These are phyloP conservation scores for Catostomus latipinnis DNA, from an alignment of 2,797 vertebrate genomes.

Conservation along the genomic window DNA sequence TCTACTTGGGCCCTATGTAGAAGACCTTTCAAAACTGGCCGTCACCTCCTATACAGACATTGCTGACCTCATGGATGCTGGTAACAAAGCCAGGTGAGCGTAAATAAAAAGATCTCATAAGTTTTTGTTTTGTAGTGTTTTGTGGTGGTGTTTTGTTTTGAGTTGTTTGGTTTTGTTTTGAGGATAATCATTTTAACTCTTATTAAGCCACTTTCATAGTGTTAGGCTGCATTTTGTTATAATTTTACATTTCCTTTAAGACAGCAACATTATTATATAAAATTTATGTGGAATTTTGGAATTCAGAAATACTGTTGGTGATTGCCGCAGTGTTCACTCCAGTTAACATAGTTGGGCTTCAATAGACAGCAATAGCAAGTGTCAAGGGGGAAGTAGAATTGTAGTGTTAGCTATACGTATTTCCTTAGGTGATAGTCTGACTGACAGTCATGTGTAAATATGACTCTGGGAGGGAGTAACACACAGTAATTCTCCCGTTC, in stretches of 20 bases:
- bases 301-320: too few species aligned
- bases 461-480: slow-evolving; percentile 66
- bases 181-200: too few species aligned
- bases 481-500: slow-evolving; percentile 71
- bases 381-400: neutral
- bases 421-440: slow-evolving; percentile 14
- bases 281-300: too few species aligned
- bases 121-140: too few species aligned
- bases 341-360: too few species aligned
- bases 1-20: slow-evolving; percentile 94
- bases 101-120: neutral
- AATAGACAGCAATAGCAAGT: neutral
- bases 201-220: too few species aligned
- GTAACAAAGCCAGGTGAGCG: slow-evolving; percentile 96
- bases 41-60: slow-evolving; percentile 98
- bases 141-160: too few species aligned
- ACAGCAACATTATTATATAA: too few species aligned
- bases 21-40: slow-evolving; percentile 96
- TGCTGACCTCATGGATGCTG: slow-evolving; percentile 98
- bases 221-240: too few species aligned
- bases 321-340: too few species aligned
- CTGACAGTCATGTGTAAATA: slow-evolving; percentile 45
- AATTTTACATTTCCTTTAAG: too few species aligned
- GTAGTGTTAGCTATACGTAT: neutral
- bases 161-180: too few species aligned